Conservation (phyloP, 1,140 invertebrate species). For the Drosophila repleta region DNA sequence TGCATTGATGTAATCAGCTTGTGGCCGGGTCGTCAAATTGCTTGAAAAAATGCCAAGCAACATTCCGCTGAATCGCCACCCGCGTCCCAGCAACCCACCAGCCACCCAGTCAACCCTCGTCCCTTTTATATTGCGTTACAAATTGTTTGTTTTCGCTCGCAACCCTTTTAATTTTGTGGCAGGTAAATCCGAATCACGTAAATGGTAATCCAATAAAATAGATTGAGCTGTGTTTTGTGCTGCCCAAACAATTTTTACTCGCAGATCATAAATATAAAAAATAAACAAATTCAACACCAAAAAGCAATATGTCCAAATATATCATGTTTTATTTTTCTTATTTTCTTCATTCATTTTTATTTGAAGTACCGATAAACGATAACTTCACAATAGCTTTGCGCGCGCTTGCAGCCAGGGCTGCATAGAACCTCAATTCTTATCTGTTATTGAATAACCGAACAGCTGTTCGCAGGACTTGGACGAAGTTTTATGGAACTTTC, state of each 20-base stretch:
- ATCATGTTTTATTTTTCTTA: too few species aligned
- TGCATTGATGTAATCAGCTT: slow-evolving; percentile 81
- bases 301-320: neutral
- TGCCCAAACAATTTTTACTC: neutral
- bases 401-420: slow-evolving; percentile 27
- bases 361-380: slow-evolving; percentile 6
- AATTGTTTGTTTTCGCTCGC: slow-evolving; percentile 62
- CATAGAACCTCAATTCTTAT: too few species aligned
- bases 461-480: slow-evolving; percentile 30
- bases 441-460: slow-evolving; percentile 30
- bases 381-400: neutral
- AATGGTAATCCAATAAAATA: slow-evolving; percentile 45
- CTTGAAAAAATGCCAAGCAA: slow-evolving; percentile 53
- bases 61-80: slow-evolving; percentile 64
- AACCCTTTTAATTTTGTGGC: slow-evolving; percentile 58
- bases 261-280: neutral
- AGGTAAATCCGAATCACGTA: slow-evolving; percentile 31
- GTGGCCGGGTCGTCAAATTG: slow-evolving; percentile 66
- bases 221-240: slow-evolving; percentile 9
- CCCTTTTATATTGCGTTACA: slow-evolving; percentile 49
- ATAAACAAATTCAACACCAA: neutral
- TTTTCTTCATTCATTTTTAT: neutral
- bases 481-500: neutral
- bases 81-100: neutral
- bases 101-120: neutral